A percentile compares a stretch with the other conserved stretches of the same genome.
Conservation (phyloP, 2,113 vertebrate genomes). For the Gnathonemus longibarbis region DNA sequence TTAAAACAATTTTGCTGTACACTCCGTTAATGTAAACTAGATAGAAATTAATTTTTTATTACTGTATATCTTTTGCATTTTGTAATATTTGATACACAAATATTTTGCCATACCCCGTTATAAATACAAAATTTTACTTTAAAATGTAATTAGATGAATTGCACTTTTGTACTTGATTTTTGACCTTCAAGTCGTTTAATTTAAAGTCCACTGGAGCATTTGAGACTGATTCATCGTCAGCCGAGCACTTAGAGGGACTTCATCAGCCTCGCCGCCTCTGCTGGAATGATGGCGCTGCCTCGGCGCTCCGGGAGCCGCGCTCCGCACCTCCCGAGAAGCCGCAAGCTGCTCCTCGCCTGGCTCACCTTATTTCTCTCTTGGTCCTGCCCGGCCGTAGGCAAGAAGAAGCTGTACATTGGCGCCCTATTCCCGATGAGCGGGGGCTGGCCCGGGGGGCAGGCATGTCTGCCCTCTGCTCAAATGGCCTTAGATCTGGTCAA, state of each 20-base stretch:
- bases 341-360: conserved; percentile 35
- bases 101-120: neutral
- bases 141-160: neutral
- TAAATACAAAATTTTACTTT: neutral
- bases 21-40: neutral
- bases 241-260: neutral
- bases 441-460: conserved; percentile 87
- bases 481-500: conserved; percentile 90
- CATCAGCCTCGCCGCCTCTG: neutral
- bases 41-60: neutral
- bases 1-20: neutral
- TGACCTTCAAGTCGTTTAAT: neutral
- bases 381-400: conserved; percentile 66
- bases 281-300: conserved; percentile 35
- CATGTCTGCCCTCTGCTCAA: conserved; percentile 81
- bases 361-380: conserved; percentile 54
- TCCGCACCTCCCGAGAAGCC: conserved; percentile 19
- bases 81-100: neutral
- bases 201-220: neutral
- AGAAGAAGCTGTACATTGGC: conserved; percentile 87
- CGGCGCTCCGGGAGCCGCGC: conserved; percentile 29
- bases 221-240: neutral
- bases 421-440: conserved; percentile 91
- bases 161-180: neutral
- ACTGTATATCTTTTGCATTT: neutral